Evolutionary conservation across 2,888 invertebrate genomes (phyloP).

Genomic region (Saturnia pavonia): DNA sequence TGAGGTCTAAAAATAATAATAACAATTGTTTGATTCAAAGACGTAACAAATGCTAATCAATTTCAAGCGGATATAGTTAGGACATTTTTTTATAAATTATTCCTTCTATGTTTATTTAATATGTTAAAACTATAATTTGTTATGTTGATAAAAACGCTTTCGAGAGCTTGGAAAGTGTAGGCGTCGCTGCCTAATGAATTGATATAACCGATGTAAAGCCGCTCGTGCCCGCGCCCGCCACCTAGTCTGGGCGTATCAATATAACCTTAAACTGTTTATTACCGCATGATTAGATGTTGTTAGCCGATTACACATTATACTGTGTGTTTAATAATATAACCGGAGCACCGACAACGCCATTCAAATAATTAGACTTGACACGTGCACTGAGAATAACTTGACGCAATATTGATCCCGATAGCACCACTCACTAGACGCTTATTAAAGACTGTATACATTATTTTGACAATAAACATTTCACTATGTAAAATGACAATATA

Average conservation of each 20-base stretch:
- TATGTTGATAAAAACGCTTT: background rate
- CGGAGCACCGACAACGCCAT: background rate
- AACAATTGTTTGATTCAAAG: too few relatives aligned
- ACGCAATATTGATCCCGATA: background rate
- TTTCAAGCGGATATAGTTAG: too few relatives aligned
- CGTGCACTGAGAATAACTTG: background rate
- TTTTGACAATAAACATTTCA: background rate
- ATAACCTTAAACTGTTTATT: slow-evolving; percentile 28
- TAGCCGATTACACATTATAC: slow-evolving; percentile 31
- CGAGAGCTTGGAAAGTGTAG: background rate
- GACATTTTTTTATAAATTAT: too few relatives aligned
- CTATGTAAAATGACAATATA: background rate
- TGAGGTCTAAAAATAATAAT: too few relatives aligned
- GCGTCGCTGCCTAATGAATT: background rate
- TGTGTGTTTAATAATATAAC: slow-evolving; percentile 17
- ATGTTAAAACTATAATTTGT: background rate
- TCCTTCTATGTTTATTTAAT: too few relatives aligned
- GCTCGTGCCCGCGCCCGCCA: slow-evolving; percentile 10
- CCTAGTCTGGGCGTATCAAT: slow-evolving; percentile 25
- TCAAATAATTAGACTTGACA: background rate
- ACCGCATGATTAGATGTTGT: slow-evolving; percentile 14
- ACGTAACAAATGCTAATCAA: too few relatives aligned
- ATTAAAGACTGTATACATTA: background rate
- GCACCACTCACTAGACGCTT: background rate
- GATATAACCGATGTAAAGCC: background rate